Percentiles rank a stretch among this genome's conserved stretches.
Conservation (phyloP, 2,797 vertebrate genomes). For the Anabacerthia variegaticeps region DNA sequence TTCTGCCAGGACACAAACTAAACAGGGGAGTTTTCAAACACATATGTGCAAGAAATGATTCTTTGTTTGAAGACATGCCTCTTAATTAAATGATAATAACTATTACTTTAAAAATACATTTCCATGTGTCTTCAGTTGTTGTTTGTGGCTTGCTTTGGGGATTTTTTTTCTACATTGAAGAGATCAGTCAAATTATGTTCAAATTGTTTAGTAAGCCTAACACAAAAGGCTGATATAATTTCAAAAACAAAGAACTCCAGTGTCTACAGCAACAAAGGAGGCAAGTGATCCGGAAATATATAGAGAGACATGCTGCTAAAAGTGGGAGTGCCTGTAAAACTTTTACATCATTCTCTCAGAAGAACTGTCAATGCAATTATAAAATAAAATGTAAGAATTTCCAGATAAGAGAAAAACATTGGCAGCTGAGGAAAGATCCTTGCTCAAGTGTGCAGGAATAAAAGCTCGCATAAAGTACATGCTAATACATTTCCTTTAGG, state of each 20-base stretch:
- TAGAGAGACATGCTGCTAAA: not conserved
- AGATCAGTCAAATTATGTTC: not conserved
- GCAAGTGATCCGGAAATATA: not conserved
- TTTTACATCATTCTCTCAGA: not conserved
- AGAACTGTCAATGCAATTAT: not conserved
- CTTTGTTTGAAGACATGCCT: not conserved
- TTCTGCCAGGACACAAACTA: not conserved
- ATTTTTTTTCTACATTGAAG: not conserved
- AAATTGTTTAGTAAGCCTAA: not conserved
- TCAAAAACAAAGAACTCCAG: not conserved
- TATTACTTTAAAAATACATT: not conserved
- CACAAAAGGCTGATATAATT: not conserved
- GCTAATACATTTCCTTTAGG: not conserved
- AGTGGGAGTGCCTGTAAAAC: not conserved
- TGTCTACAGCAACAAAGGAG: not conserved
- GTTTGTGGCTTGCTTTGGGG: not conserved
- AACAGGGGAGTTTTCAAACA: not conserved
- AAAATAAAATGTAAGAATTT: not conserved
- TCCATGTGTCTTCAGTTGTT: not conserved
- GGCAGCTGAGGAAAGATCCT: not conserved
- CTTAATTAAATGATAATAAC: not conserved
- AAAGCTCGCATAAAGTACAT: not conserved
- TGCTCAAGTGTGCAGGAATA: not conserved
- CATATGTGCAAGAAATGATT: not conserved
- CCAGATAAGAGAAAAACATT: not conserved